Conservation (phyloP, 2,113 vertebrate genomes). For the Parotia lawesii region DNA sequence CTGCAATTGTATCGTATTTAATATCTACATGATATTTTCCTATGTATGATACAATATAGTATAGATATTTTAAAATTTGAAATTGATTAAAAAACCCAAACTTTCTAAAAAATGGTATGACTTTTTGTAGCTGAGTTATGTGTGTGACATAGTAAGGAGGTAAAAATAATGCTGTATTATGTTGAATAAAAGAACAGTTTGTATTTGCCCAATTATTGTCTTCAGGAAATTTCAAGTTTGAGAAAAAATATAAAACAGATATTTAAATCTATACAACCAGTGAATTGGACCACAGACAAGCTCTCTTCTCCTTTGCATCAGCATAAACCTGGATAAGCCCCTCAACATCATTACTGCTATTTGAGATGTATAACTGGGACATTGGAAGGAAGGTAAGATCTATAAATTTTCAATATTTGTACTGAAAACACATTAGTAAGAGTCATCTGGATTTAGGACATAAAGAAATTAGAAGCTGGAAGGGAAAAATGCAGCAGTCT, state of each 20-base stretch:
- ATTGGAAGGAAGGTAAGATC: neutral
- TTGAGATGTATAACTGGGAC: neutral
- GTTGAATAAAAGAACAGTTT: neutral
- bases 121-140: neutral
- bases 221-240: neutral
- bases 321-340: neutral
- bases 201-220: neutral
- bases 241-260: neutral
- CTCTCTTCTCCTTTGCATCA: neutral
- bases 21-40: neutral
- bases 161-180: neutral
- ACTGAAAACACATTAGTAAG: neutral
- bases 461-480: neutral
- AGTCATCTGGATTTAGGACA: neutral
- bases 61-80: neutral
- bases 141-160: neutral
- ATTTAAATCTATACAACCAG: neutral
- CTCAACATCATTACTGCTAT: neutral
- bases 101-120: neutral
- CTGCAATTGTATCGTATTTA: neutral
- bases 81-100: neutral
- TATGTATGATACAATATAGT: neutral
- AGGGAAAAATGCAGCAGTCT: neutral
- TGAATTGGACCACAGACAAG: neutral
- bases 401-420: neutral